These are phyloP conservation scores for Drosophila macrospina DNA, from an alignment of 2,888 invertebrate genomes.

Conservation along the genomic window DNA sequence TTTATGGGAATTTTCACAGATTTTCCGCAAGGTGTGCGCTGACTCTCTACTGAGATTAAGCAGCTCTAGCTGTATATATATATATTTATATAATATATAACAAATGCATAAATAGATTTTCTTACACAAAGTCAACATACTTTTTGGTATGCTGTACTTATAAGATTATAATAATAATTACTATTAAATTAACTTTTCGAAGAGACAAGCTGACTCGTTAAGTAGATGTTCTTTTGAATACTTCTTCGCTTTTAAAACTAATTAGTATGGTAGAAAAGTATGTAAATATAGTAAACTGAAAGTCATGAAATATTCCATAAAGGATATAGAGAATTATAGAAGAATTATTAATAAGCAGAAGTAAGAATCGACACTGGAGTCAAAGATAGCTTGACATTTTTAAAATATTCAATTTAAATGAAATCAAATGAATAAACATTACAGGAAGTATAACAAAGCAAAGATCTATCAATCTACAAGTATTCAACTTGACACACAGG, in stretches of 20 bases:
- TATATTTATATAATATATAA: no score
- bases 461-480: no score
- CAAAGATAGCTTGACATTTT: no score
- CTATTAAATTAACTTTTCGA: not conserved
- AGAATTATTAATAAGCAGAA: no score
- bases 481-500: not conserved
- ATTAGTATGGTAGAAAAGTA: not conserved
- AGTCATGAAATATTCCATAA: no score
- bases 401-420: no score
- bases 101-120: no score
- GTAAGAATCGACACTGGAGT: no score
- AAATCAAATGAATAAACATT: no score
- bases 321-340: no score
- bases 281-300: no score
- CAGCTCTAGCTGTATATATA: not conserved
- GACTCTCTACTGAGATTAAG: not conserved
- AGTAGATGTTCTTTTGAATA: not conserved
- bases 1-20: not conserved
- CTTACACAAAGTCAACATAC: not conserved
- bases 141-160: not conserved
- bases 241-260: not conserved
- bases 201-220: not conserved
- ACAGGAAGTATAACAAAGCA: no score
- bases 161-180: not conserved
- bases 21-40: not conserved